These are phyloP conservation scores for Dryocosmus kuriphilus DNA, from an alignment of 2,888 invertebrate genomes.

Conservation along the genomic window DNA sequence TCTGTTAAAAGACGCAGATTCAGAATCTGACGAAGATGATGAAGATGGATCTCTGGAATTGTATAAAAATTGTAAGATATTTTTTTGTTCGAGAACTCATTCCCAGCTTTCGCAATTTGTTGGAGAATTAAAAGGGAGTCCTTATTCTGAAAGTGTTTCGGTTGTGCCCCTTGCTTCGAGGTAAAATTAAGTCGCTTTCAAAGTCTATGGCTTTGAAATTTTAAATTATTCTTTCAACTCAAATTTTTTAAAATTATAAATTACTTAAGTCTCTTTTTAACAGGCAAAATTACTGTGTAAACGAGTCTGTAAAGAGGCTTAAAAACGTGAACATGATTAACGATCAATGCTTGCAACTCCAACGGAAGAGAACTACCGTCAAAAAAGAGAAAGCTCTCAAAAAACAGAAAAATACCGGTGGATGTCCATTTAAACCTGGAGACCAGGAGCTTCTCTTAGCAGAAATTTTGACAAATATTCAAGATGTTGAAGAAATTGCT, in stretches of 20 bases:
- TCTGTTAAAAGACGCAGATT: constrained; percentile 79
- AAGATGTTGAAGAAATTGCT: constrained; percentile 94
- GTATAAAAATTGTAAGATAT: constrained; percentile 83
- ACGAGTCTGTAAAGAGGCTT: constrained; percentile 86
- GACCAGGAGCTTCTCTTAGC: constrained; percentile 82
- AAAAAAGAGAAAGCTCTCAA: constrained; percentile 83
- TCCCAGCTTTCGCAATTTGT: constrained; percentile 97
- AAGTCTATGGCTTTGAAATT: too few relatives aligned
- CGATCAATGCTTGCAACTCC: constrained; percentile 92
- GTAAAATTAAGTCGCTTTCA: constrained; percentile 55
- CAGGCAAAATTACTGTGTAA: constrained; percentile 92
- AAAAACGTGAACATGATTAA: constrained; percentile 90
- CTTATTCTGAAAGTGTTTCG: constrained; percentile 84
- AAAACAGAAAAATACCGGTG: constrained; percentile 81
- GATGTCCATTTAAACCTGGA: constrained; percentile 82
- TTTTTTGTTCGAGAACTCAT: constrained; percentile 97
- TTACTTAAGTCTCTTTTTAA: constrained; percentile 43
- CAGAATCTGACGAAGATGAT: constrained; percentile 77
- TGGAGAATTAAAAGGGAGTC: constrained; percentile 92
- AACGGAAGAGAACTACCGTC: constrained; percentile 82
- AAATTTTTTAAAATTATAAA: neutral
- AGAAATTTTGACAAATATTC: constrained; percentile 83
- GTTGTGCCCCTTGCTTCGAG: constrained; percentile 93
- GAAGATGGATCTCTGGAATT: constrained; percentile 75
- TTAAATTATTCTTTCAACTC: neutral